Evolutionary conservation across 2,888 invertebrate species (phyloP), one percentile per base, ranked within the genome.

Genomic region (Dasysyrphus albostriatus): DNA sequence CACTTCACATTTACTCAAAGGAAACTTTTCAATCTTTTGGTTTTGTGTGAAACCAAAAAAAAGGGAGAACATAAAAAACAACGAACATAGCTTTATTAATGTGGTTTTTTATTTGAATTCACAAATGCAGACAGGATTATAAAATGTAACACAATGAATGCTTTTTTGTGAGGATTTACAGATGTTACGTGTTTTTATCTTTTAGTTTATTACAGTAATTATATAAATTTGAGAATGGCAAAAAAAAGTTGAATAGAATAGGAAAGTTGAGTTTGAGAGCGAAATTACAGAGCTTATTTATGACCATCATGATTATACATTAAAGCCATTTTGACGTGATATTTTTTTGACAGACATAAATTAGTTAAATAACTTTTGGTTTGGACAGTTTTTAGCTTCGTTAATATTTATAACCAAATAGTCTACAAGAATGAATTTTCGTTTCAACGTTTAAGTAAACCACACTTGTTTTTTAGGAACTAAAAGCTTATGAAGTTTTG

Each of bases 61-160:
- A 12, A 44, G 29, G 16, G 34, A 16, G 32, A 65, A n/a, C n/a
- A n/a, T n/a, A 65, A 32, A 16, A 19, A 12, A 16, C 19, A 16
- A 29, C 44, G 32, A 65, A 44, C 29, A 10, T 67, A 19, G 34
- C 67, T 69, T 70, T 77, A 70, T 77, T 61, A 49, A 59, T 61
- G 49, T 58, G 34, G 54, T 44, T 12, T 75, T 19, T 14, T 54
- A 69, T 78, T 77, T 63, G 51, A 14, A 34, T 72, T 56, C 44
- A 29, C 54, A n/a, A 34, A 54, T 14, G n/a, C 47, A 37, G 59
- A 58, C 77, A 49, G 24, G 67, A 44, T 39, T 78, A 51, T 72
- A 78, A 72, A 54, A 67, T 49, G 29, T 78, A 70, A 72, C 51
- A 78, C 70, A 78, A 78, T 78, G 78, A 37, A 72, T 72, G 70